These are phyloP conservation scores for Chrysochloris asiatica DNA, from an alignment of 2,113 vertebrate genomes.

Conservation along the genomic window DNA sequence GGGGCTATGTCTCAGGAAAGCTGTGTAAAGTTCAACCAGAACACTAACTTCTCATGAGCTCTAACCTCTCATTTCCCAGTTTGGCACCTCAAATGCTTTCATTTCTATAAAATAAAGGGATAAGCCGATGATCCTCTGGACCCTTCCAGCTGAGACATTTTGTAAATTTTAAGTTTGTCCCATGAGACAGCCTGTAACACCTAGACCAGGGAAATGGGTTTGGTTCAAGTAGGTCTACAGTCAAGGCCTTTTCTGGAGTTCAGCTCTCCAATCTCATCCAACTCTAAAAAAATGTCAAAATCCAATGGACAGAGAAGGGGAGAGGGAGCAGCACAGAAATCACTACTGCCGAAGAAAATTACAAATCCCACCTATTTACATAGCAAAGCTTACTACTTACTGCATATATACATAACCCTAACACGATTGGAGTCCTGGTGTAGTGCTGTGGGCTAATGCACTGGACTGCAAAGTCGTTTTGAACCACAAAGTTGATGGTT, in stretches of 20 bases:
- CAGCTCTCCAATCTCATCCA: background rate
- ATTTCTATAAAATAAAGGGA: background rate
- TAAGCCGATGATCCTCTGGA: background rate
- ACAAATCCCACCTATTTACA: background rate
- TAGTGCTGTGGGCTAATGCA: too few species aligned
- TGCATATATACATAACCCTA: background rate
- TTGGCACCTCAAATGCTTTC: background rate
- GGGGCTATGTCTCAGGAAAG: background rate
- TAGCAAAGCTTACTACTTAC: background rate
- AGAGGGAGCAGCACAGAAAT: background rate
- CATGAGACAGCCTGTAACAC: background rate
- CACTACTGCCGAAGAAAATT: background rate
- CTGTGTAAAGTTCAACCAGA: too few species aligned
- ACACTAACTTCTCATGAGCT: background rate
- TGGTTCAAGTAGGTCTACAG: background rate
- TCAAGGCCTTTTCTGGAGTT: background rate
- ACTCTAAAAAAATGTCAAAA: background rate
- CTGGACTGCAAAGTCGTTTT: too few species aligned
- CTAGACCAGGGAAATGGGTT: background rate
- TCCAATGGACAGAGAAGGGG: background rate
- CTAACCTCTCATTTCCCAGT: rapidly evolving
- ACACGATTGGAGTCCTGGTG: too few species aligned
- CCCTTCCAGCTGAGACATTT: background rate
- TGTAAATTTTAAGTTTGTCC: constrained; percentile 2
- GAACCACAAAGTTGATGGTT: too few species aligned